Evolutionary conservation across 2,888 invertebrate genomes (phyloP), one percentile per base, ranked within the genome.

Genomic region (Petrophora chlorosata): DNA sequence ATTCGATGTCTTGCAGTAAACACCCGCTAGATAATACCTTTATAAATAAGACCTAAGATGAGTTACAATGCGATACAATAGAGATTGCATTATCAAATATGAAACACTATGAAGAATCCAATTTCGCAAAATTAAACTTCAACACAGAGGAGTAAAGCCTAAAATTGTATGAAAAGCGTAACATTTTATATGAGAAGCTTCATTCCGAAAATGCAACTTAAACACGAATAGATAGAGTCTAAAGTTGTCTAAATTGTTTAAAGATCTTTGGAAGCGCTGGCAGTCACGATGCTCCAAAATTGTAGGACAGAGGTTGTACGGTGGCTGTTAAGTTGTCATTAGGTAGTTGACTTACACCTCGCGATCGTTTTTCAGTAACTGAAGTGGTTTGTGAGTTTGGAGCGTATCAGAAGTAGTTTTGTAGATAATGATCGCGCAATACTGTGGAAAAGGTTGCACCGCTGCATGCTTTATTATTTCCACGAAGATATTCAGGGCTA

Each of bases 41-140:
- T 51, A 64, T 69, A 67, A 67, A 67, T 62, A 67, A 61, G 61
- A 57, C 51, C 47, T 56, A 58, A 61, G 63, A 67, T 70, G 64
- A 65, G 61, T 62, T 61, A 68, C 57, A 60, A 46, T 49, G 49
- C 44, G 51, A 59, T 60, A 67, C 66, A 67, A 67, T 61, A 56
- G 63, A 59, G 66, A 59, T 60, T 53, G 51, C 32, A 41, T 57
- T 56, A 59, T 55, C 58, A 52, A 53, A 57, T 58, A 58, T 53
- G 49, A 53, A 48, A 58, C 36, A 43, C 43, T 41, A 28, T 42
- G 35, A 42, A 40, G 43, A 22, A 14, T 19, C 26, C 9, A 12
- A 19, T 3, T 5, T 2, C n/a, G 13, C 1, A 3, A 53, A 30
- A 33, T 33, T 25, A 10, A 40, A 3, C 48, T 25, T 32, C 46